phyloP scores from a whole-genome alignment of 2,888 invertebrate species.

The Ditula angustiorana region DNA sequence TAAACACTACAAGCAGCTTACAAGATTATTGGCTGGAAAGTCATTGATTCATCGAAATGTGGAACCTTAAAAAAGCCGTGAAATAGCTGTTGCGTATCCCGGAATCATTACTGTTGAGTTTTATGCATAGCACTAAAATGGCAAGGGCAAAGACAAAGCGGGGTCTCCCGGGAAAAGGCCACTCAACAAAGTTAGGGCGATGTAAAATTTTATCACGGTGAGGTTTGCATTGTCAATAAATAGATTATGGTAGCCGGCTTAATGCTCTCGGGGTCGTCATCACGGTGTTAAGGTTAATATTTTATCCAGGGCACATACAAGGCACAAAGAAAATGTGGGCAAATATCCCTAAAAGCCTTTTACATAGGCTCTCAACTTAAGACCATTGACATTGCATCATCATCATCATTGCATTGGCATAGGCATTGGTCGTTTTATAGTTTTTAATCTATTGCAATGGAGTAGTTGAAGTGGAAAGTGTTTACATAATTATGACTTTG shows the following conservation, averaged over 20 bases:
- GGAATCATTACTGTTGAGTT: constrained; percentile 37
- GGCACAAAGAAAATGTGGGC: background rate
- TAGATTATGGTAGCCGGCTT: constrained; percentile 24
- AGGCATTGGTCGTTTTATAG: too few species aligned
- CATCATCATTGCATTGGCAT: too few species aligned
- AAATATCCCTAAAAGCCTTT: too few species aligned
- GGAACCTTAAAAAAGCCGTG: constrained; percentile 20
- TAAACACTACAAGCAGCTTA: too few species aligned
- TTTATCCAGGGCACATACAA: background rate
- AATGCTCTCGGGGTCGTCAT: constrained; percentile 21
- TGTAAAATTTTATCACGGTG: constrained; percentile 36
- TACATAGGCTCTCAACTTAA: too few species aligned
- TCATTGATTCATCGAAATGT: constrained; percentile 9
- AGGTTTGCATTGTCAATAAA: constrained; percentile 39
- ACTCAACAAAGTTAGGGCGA: constrained; percentile 27
- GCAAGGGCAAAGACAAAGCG: constrained; percentile 28
- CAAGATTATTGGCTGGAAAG: background rate
- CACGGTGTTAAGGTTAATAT: constrained; percentile 13
- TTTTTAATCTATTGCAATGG: too few species aligned
- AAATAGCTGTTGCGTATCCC: constrained; percentile 32
- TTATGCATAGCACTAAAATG: constrained; percentile 35
- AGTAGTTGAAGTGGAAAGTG: too few species aligned
- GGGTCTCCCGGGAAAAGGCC: constrained; percentile 8
- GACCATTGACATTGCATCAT: too few species aligned
- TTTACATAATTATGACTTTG: too few species aligned